Evolutionary conservation across 2,797 vertebrate species (phyloP).

Genomic region (Bryconaethiops microstoma): DNA sequence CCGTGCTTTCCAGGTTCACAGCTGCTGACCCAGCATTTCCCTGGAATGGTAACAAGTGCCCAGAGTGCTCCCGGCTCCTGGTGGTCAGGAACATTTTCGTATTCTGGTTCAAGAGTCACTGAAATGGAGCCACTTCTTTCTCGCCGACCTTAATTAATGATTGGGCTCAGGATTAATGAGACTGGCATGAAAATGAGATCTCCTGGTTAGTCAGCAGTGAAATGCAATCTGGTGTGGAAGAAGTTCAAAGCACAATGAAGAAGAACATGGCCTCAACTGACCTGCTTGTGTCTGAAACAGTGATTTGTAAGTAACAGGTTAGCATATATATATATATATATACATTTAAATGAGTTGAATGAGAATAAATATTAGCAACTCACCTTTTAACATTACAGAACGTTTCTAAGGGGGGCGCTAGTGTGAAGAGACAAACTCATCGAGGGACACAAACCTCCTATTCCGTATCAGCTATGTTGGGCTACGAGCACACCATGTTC

Average conservation of each 20-base stretch:
- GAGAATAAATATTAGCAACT: no score
- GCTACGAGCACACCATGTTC: no score
- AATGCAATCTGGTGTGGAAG: slow-evolving; percentile 55
- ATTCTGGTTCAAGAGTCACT: slow-evolving; percentile 22
- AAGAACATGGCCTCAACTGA: not conserved
- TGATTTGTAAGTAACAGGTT: not conserved
- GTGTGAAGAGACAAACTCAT: no score
- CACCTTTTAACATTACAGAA: no score
- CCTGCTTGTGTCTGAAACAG: not conserved
- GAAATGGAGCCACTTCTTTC: not conserved
- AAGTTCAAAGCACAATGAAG: not conserved
- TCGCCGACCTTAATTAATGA: slow-evolving; percentile 62
- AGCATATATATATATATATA: not conserved
- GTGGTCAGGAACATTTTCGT: slow-evolving; percentile 37
- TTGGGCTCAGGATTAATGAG: slow-evolving; percentile 51
- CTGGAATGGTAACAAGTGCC: slow-evolving; percentile 68
- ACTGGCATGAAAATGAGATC: slow-evolving; percentile 55
- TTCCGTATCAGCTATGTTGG: no score
- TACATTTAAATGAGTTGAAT: no score
- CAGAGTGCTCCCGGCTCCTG: slow-evolving; percentile 35
- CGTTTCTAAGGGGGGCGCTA: no score
- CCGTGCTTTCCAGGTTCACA: slow-evolving; percentile 63
- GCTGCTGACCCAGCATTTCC: slow-evolving; percentile 65
- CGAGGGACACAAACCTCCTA: no score
- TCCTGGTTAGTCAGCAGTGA: slow-evolving; percentile 58